Evolutionary conservation across 2,113 vertebrate species (phyloP).

Genomic region (Pyrgilauda ruficollis): DNA sequence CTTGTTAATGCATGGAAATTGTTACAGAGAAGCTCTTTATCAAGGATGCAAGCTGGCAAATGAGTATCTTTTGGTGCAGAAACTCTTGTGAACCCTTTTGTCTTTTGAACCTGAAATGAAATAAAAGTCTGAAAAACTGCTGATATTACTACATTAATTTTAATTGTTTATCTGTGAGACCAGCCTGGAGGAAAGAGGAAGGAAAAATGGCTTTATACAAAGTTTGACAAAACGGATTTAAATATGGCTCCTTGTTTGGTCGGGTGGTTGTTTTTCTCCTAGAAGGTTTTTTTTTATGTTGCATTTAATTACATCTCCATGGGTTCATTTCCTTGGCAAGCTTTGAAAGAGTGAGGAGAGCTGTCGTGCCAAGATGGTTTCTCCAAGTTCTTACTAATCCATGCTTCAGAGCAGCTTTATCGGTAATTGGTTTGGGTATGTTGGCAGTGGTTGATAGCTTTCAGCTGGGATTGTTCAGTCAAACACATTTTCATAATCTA

Average conservation of each 20-base stretch:
- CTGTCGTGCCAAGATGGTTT: background rate
- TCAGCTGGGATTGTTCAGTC: constrained; percentile 22
- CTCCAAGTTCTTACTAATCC: constrained; percentile 43
- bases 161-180: constrained; percentile 25
- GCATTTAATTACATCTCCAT: constrained; percentile 42
- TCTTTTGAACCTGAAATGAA: constrained; percentile 7
- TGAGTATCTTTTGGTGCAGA: background rate
- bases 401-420: constrained; percentile 38
- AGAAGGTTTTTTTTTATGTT: background rate
- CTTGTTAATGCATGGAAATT: background rate
- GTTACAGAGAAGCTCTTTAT: background rate
- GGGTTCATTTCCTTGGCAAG: constrained; percentile 43
- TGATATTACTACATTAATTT: constrained; percentile 11
- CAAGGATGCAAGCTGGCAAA: background rate
- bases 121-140: background rate
- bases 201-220: background rate
- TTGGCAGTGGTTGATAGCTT: constrained; percentile 53
- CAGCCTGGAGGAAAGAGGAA: background rate
- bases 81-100: background rate
- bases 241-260: background rate
- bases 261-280: background rate
- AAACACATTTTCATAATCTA: constrained; percentile 39
- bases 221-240: background rate
- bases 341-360: constrained; percentile 12
- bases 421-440: constrained; percentile 42